Evolutionary conservation across 2,797 vertebrate species (phyloP).

Genomic region (Brotogeris chrysoptera): DNA sequence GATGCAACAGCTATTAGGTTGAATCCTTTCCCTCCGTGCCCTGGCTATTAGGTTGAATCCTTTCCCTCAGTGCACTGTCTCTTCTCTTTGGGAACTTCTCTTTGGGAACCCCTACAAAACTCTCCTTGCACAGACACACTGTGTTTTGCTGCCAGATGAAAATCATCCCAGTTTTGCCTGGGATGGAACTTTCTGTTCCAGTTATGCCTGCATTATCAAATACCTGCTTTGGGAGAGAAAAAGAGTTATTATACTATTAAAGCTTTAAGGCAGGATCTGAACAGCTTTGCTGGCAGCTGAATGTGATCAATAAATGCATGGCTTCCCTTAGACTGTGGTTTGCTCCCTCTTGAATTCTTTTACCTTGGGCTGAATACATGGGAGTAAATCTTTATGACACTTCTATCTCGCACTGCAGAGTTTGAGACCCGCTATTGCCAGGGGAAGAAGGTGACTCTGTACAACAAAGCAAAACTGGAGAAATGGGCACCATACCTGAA

Average conservation of each 20-base stretch:
- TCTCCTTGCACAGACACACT: neutral
- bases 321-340: neutral
- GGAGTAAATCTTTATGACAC: neutral
- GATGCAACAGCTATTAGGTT: neutral
- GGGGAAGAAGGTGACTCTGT: conserved; percentile 80
- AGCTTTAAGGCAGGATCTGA: neutral
- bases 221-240: neutral
- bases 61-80: neutral
- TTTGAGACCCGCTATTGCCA: conserved; percentile 80
- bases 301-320: accelerated
- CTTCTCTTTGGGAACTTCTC: too few relatives aligned
- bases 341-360: neutral
- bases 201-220: neutral
- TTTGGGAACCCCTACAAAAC: neutral
- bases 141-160: neutral
- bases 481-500: conserved; percentile 80
- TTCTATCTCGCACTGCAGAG: conserved; percentile 70
- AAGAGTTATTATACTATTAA: neutral
- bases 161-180: neutral
- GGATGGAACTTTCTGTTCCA: neutral
- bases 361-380: neutral
- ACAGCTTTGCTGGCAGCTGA: neutral
- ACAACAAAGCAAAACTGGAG: conserved; percentile 83
- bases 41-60: neutral
- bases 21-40: neutral